Base-by-base conservation (phyloP, 2,797 vertebrate genomes). In the Cyclopterus lumpus region DNA sequence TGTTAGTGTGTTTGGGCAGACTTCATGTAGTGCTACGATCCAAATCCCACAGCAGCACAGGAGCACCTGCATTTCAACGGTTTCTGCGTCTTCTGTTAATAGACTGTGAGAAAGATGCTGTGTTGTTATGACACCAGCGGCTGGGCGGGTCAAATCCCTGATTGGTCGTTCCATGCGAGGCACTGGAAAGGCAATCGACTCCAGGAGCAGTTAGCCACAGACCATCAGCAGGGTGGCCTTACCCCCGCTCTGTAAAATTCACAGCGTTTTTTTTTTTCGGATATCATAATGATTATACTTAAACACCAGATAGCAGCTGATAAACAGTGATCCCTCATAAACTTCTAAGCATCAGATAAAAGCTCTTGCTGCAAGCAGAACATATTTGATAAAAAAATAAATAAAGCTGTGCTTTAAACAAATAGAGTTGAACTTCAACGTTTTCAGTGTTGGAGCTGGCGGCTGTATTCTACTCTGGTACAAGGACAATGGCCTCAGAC, bases 241-340 rank as follows among this genome's bases (percentile, higher is more conserved):
- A 87, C 51, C 34, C 0, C 54, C 1, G 51, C 72, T 72, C 85
- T 79, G 76, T 76, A 67, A 83, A 83, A 89, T 90, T 86, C 78
- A 72, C 80, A 88, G 86, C 73, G 84, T 85, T 93, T 90, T 93
- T 85, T 93, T 90, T 93, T 89, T 77, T 74, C 32, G 12, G 28
- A 58, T 81, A 80, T 90, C 82, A 81, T 86, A 89, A 92, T 91
- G 83, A 89, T 90, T 73, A 87, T 57, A 85, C 79, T 81, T 87
- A 77, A 89, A 90, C 85, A 82, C 71, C 78, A 77, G 81, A 91
- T 84, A 81, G 66, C 63, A 61, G 70, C 78, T 83, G 89, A 91
- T 88, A 84, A 90, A 92, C 82, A 86, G 81, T 53, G 68, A 78
- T 30, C 84, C 71, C 70, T 86, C 81, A 83, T 91, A 86, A 92